Conservation (phyloP, 1,140 invertebrate genomes). For the Polypedilum pembai region DNA sequence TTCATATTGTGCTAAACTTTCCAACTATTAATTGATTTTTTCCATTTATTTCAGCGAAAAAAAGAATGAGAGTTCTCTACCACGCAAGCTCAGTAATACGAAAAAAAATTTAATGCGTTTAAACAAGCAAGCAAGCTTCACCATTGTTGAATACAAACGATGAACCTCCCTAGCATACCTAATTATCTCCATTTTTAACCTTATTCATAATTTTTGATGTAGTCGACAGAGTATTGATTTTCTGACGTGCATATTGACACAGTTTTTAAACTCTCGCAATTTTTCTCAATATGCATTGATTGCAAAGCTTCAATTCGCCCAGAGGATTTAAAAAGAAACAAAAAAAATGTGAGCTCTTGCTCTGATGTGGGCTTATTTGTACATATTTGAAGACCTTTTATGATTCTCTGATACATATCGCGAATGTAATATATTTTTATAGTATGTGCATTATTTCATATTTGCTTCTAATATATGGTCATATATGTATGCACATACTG, state of each 20-base stretch:
- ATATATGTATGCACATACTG: neutral
- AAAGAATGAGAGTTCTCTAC: neutral
- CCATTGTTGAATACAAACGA: neutral
- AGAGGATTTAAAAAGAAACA: neutral
- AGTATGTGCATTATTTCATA: neutral
- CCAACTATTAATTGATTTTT: slow-evolving; percentile 14
- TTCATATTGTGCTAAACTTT: neutral
- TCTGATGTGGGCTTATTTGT: neutral
- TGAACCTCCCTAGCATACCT: slow-evolving; percentile 1
- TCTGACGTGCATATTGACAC: neutral
- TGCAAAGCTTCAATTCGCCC: neutral
- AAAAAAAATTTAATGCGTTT: slow-evolving; percentile 5
- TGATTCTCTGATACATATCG: slow-evolving; percentile 12
- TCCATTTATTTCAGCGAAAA: neutral
- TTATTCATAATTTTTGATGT: neutral
- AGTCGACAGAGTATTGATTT: slow-evolving; percentile 1
- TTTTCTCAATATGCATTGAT: neutral
- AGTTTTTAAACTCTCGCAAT: neutral
- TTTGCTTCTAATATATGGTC: neutral
- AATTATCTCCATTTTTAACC: neutral
- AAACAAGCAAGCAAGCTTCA: neutral
- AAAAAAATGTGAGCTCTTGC: no score
- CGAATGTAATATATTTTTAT: slow-evolving; percentile 13
- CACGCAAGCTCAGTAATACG: neutral
- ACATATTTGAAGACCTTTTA: slow-evolving; percentile 11